phyloP scores from a whole-genome alignment of 2,888 invertebrate species.

The Chaitophorus viminalis region DNA sequence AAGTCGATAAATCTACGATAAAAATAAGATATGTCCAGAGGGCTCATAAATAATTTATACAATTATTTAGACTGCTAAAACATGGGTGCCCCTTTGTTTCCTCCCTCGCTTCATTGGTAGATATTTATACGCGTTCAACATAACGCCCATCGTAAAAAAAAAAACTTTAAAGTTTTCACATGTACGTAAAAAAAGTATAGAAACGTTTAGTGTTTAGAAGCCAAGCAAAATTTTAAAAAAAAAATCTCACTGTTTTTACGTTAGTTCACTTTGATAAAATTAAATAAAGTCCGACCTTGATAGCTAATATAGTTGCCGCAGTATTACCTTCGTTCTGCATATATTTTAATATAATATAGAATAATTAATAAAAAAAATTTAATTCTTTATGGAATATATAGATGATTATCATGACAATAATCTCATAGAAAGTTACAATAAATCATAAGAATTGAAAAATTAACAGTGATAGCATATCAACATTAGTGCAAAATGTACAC shows the following conservation, averaged over 20 bases:
- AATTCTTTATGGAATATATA: no score
- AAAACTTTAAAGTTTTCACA: constrained; percentile 26
- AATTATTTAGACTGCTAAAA: constrained; percentile 56
- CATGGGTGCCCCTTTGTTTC: constrained; percentile 41
- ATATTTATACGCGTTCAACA: constrained; percentile 25
- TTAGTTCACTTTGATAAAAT: constrained; percentile 34
- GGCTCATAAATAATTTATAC: constrained; percentile 57
- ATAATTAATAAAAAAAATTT: no score
- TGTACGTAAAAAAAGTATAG: neutral
- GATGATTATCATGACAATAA: no score
- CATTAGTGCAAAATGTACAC: neutral
- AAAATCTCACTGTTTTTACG: neutral
- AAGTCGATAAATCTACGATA: constrained; percentile 42
- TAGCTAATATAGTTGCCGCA: neutral
- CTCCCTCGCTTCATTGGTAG: constrained; percentile 3
- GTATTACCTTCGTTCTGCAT: neutral
- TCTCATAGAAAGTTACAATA: no score
- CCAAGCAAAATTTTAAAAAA: constrained; percentile 6
- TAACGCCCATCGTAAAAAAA: constrained; percentile 33
- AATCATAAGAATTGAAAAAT: no score
- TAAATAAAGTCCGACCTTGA: constrained; percentile 22
- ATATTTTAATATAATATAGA: no score
- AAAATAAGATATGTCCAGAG: constrained; percentile 46
- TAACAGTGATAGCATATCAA: neutral
- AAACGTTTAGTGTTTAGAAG: neutral